These are phyloP conservation scores for Cetoscarus ocellatus DNA, from an alignment of 2,797 vertebrate species.

Conservation along the genomic window DNA sequence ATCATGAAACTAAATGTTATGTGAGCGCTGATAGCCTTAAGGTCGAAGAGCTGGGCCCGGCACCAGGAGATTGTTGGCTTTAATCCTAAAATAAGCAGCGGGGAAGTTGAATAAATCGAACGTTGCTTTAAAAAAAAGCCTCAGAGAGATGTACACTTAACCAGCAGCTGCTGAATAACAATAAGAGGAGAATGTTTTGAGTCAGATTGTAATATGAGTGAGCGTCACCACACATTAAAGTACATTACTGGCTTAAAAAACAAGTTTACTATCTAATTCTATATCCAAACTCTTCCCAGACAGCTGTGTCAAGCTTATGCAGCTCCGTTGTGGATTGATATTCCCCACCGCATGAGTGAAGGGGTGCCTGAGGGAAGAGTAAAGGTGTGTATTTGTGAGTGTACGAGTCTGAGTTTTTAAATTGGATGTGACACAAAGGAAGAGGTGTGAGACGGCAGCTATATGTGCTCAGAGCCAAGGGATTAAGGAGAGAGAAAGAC, in stretches of 20 bases:
- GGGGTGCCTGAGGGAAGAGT: neutral
- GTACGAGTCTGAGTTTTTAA: slow-evolving; percentile 6
- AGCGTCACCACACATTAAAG: slow-evolving; percentile 3
- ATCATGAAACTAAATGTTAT: slow-evolving; percentile 24
- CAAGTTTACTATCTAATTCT: slow-evolving; percentile 33
- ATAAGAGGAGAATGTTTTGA: neutral
- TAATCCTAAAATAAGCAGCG: slow-evolving; percentile 27
- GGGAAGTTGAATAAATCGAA: slow-evolving; percentile 33
- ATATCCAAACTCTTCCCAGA: slow-evolving; percentile 8
- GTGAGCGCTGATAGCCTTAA: slow-evolving; percentile 18
- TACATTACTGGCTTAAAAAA: neutral
- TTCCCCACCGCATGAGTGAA: slow-evolving; percentile 17
- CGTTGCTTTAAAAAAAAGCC: slow-evolving; percentile 15
- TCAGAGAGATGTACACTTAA: slow-evolving; percentile 29
- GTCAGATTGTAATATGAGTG: slow-evolving; percentile 1
- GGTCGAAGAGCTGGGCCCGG: slow-evolving; percentile 31
- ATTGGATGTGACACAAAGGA: slow-evolving; percentile 42
- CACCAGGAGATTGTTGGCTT: slow-evolving; percentile 32
- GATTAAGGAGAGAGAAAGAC: slow-evolving; percentile 29
- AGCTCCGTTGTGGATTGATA: slow-evolving; percentile 9
- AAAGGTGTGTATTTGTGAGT: neutral
- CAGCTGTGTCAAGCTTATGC: slow-evolving; percentile 15
- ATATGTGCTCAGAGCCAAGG: slow-evolving; percentile 52
- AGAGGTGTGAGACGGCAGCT: slow-evolving; percentile 52
- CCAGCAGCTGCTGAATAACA: slow-evolving; percentile 21